Base-by-base conservation (phyloP, 2,113 vertebrate genomes). In the Gopherus evgoodei region DNA sequence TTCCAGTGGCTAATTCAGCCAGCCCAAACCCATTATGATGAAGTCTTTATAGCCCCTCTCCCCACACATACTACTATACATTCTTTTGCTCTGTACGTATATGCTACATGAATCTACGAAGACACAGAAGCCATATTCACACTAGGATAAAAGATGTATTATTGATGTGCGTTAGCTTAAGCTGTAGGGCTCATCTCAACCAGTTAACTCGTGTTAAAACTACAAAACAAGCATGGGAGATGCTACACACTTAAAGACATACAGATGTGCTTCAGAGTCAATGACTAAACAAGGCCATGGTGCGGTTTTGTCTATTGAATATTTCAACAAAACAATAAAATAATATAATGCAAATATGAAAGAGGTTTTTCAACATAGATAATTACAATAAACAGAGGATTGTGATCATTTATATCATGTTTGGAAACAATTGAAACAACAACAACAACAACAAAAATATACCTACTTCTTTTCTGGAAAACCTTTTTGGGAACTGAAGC, bases 401-500 rank as follows among this genome's bases (percentile, higher is more conserved):
- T 85, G 86, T 24, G 44, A 78, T 38, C 11, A 50, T 83, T 83
- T n/a, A n/a, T 38, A 72, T 81, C 7, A 19, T 75, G 50, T 19
- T 62, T 31, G 57, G 57, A 84, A 2, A 11, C 72, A 93, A 93
- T 52, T 81, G 78, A 54, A 88, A 91, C 22, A 5, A 21, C 25
- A 82, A 93, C 8, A 81, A 21, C 25, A 82, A 93, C 8, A 81
- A 38, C 83, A 94, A n/a, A 52, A 87, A 89, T 93, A 90, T 92
- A 87, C 96, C 3, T 97, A 99, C 98, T 98, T 98, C 97, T 11
- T 97, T 96, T 95, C 90, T 98, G n/a, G 97, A 97, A 94, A 98
- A 98, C 35, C 69, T 95, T 83, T 90, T 93, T 25, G 98, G 98
- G 87, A 99, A 98, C 85, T 25, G 95, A 97, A 99, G 98, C 93